Evolutionary conservation across 2,113 vertebrate genomes (phyloP).

Genomic region (Furnarius figulus): DNA sequence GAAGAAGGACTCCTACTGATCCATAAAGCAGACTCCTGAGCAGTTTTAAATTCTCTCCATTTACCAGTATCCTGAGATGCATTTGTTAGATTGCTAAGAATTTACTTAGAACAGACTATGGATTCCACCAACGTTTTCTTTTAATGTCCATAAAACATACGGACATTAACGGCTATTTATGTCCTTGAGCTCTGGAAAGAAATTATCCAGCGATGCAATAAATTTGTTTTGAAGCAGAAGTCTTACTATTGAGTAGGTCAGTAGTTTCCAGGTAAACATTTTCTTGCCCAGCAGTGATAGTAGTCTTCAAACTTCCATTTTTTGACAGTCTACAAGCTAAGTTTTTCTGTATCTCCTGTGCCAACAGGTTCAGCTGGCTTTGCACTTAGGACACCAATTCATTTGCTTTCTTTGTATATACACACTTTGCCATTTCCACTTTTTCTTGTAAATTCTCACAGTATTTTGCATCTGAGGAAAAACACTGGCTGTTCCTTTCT

Average conservation of each 20-base stretch:
- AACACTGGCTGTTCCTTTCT: conserved; percentile 51
- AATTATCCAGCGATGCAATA: conserved; percentile 54
- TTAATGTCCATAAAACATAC: conserved; percentile 11
- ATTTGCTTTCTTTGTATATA: conserved; percentile 62
- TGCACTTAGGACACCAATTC: conserved; percentile 72
- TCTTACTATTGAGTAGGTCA: conserved; percentile 51
- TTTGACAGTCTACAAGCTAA: conserved; percentile 61
- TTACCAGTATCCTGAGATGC: conserved; percentile 61
- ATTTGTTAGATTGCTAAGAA: conserved; percentile 65
- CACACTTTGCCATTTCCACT: conserved; percentile 56
- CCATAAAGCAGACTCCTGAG: conserved; percentile 36
- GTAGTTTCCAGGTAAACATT: conserved; percentile 73
- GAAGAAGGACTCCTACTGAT: conserved; percentile 70
- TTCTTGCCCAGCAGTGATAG: conserved; percentile 66
- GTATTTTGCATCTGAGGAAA: conserved; percentile 69
- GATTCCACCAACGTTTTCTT: conserved; percentile 69
- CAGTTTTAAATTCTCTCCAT: conserved; percentile 55
- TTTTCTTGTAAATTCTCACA: conserved; percentile 70
- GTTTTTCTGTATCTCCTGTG: conserved; percentile 70
- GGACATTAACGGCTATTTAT: conserved; percentile 13
- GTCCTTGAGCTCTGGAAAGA: conserved; percentile 72
- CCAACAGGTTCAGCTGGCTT: conserved; percentile 73
- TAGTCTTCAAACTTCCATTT: conserved; percentile 66
- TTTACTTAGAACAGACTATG: conserved; percentile 58
- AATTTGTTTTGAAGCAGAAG: conserved; percentile 64